phyloP scores from a whole-genome alignment of 2,113 vertebrate genomes.

The Phyllopteryx taeniolatus region DNA sequence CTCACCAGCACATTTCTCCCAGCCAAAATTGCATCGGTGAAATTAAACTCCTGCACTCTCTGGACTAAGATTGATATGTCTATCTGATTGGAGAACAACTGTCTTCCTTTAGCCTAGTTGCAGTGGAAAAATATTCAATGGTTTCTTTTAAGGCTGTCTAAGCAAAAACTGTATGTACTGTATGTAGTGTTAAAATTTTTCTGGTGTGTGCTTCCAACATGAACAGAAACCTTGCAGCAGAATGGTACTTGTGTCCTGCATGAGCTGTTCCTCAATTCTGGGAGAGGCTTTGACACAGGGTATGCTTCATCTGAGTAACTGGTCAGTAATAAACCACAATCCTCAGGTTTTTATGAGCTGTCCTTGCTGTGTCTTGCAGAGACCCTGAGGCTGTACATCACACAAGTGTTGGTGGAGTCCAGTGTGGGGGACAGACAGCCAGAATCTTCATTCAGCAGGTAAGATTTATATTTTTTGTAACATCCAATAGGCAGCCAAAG shows the following conservation, averaged over 20 bases:
- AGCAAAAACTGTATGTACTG: conserved; percentile 5
- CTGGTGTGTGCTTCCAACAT: conserved; percentile 25
- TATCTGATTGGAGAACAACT: conserved; percentile 22
- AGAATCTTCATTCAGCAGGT: conserved; percentile 65
- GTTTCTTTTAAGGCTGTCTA: not conserved
- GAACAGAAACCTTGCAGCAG: conserved; percentile 79
- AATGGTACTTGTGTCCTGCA: conserved; percentile 78
- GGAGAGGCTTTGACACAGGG: conserved; percentile 86
- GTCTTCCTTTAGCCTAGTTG: not conserved
- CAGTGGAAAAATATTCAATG: not conserved
- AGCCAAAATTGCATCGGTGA: conserved; percentile 22
- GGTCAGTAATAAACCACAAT: not conserved
- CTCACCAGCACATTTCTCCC: not conserved
- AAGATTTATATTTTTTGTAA: conserved; percentile 24
- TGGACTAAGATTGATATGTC: conserved; percentile 51
- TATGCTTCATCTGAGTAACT: conserved; percentile 32
- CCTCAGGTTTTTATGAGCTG: not conserved
- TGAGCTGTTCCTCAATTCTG: conserved; percentile 81
- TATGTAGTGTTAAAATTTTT: not conserved
- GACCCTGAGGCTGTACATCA: conserved; percentile 85
- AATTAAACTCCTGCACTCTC: conserved; percentile 24
- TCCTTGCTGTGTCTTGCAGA: conserved; percentile 63
- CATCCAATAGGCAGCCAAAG: not conserved
- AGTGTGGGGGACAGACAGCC: conserved; percentile 48
- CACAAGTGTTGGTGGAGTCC: conserved; percentile 80